A percentile compares a stretch with the other conserved stretches of the same genome.
These are phyloP conservation scores for Trinorchestia longiramus DNA, from an alignment of 1,140 invertebrate species.

Conservation along the genomic window DNA sequence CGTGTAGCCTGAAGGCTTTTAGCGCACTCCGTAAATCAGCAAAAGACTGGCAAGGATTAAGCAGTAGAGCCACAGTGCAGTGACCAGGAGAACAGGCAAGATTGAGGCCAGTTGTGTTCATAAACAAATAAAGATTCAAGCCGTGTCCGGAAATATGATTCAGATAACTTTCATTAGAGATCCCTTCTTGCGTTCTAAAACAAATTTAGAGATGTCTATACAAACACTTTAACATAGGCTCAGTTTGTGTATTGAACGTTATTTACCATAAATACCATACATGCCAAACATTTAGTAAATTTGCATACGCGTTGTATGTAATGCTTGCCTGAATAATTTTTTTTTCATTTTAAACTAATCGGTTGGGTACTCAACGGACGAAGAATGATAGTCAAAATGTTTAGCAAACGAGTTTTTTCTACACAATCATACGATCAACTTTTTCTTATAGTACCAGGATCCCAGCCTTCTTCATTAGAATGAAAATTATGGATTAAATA, in stretches of 20 bases:
- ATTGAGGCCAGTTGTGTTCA: neutral
- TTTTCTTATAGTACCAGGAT: neutral
- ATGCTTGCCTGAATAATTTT: neutral
- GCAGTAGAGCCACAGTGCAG: neutral
- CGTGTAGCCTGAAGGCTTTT: neutral
- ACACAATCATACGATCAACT: neutral
- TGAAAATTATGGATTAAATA: too few relatives aligned
- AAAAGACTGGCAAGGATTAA: neutral
- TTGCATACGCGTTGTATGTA: neutral
- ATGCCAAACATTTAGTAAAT: neutral
- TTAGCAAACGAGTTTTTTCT: neutral
- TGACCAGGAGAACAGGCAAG: neutral
- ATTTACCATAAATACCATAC: neutral
- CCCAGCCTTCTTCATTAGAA: neutral
- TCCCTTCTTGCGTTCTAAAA: neutral
- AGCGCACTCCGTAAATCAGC: conserved; percentile 51
- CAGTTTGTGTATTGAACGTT: neutral
- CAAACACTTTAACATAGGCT: neutral
- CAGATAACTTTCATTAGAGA: neutral
- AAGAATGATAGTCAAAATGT: neutral
- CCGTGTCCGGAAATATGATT: neutral
- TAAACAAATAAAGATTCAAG: neutral
- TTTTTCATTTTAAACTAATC: neutral
- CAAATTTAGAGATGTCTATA: neutral
- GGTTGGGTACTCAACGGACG: neutral